Percentiles rank a stretch among this genome's conserved stretches.
Evolutionary conservation across 2,797 vertebrate species (phyloP).

Genomic region (Trichosurus vulpecula): DNA sequence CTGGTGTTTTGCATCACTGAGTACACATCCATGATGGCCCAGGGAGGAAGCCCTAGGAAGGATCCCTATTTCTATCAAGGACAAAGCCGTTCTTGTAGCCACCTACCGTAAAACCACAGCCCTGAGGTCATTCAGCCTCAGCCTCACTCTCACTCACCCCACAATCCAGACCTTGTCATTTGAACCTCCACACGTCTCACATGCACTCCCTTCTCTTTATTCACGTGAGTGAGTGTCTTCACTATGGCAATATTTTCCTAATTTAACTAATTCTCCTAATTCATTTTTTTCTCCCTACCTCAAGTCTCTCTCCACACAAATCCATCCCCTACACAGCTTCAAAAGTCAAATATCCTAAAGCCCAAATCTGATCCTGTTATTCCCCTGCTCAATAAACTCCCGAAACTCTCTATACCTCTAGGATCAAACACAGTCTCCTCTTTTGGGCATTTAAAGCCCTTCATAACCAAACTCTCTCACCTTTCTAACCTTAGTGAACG

Average conservation of each 20-base stretch:
- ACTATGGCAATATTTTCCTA: background rate
- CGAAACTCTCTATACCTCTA: background rate
- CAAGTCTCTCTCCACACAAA: background rate
- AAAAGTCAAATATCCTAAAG: background rate
- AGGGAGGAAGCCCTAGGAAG: constrained; percentile 18
- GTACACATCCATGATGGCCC: background rate
- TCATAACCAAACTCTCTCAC: background rate
- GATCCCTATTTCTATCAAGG: constrained; percentile 10
- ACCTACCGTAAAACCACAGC: background rate
- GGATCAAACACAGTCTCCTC: background rate
- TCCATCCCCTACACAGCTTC: background rate
- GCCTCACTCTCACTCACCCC: background rate
- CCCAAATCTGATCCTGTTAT: background rate
- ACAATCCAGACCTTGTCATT: background rate
- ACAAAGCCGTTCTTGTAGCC: background rate
- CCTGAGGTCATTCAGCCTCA: background rate
- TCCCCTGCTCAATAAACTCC: background rate
- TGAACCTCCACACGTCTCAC: background rate
- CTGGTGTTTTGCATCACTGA: constrained; percentile 30
- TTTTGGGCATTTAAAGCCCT: background rate
- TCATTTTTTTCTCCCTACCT: background rate
- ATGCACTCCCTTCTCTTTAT: background rate
- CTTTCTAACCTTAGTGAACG: background rate
- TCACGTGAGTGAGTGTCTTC: background rate
- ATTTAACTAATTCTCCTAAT: background rate